Percentiles rank a stretch among this genome's conserved stretches.
These are phyloP conservation scores for Okapia johnstoni DNA, from an alignment of 2,113 vertebrate genomes.

Conservation along the genomic window DNA sequence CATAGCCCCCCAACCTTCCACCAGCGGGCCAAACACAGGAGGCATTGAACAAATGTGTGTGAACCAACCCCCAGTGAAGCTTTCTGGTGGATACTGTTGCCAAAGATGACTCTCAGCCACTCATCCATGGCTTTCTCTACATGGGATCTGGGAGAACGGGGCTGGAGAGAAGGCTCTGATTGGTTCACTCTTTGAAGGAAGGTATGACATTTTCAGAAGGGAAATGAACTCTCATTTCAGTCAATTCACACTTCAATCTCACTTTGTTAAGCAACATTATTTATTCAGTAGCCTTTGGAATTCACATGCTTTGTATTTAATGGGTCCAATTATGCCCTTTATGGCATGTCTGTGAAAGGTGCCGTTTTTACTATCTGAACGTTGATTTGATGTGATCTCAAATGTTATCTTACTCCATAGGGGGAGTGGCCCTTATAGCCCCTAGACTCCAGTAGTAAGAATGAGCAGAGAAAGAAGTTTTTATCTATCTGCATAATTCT, in stretches of 20 bases:
- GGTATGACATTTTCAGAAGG: not conserved
- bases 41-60: not conserved
- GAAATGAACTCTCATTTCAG: slow-evolving; percentile 9
- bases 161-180: not conserved
- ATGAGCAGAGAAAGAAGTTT: not conserved
- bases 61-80: not conserved
- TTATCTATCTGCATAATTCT: slow-evolving; percentile 23
- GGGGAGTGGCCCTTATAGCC: not conserved
- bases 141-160: accelerated
- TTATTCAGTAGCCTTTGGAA: slow-evolving; percentile 55
- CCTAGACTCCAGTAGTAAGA: not conserved
- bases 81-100: not conserved
- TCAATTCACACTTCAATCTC: slow-evolving; percentile 24
- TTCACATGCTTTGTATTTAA: slow-evolving; percentile 50
- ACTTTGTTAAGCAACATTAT: slow-evolving; percentile 50
- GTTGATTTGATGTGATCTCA: slow-evolving; percentile 38
- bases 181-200: not conserved
- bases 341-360: slow-evolving; percentile 46
- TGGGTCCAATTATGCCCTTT: slow-evolving; percentile 49
- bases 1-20: not conserved
- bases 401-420: slow-evolving; percentile 58
- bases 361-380: slow-evolving; percentile 30
- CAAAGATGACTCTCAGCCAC: too few species aligned
- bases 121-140: not conserved
- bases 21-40: not conserved